A percentile compares a stretch with the other conserved stretches of the same genome.
phyloP scores from a whole-genome alignment of 2,888 invertebrate species.

The Argynnis bischoffii region DNA sequence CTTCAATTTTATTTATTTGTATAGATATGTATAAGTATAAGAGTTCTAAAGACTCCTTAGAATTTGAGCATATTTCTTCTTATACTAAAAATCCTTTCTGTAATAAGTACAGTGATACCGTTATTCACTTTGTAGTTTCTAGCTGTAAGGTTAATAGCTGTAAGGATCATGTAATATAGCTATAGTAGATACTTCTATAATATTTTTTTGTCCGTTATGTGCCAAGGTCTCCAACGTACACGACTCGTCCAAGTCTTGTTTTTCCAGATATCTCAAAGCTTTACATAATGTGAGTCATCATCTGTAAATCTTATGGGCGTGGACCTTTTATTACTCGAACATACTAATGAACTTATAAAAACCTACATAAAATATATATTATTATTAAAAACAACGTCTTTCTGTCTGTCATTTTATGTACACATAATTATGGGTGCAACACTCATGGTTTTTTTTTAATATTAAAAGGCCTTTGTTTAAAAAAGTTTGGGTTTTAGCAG shows the following conservation, averaged over 20 bases:
- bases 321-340: conserved; percentile 6
- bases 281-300: conserved; percentile 38
- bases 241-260: conserved; percentile 34
- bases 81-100: no score
- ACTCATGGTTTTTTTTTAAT: no score
- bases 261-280: conserved; percentile 33
- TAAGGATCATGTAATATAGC: conserved; percentile 2
- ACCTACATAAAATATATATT: not conserved
- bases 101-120: not conserved
- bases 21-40: no score
- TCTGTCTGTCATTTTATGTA: no score
- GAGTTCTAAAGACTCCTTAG: no score
- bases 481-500: no score
- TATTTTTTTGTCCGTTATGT: conserved; percentile 35
- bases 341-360: not conserved
- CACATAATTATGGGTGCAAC: no score
- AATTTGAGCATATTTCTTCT: no score
- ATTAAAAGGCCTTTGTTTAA: no score
- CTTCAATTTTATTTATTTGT: no score
- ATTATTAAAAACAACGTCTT: not conserved
- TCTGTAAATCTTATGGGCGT: conserved; percentile 20
- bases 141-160: not conserved
- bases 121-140: conserved; percentile 2
- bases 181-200: not conserved
- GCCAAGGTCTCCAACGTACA: conserved; percentile 37